Evolutionary conservation across 2,113 vertebrate genomes (phyloP).

Genomic region (Micromys minutus): DNA sequence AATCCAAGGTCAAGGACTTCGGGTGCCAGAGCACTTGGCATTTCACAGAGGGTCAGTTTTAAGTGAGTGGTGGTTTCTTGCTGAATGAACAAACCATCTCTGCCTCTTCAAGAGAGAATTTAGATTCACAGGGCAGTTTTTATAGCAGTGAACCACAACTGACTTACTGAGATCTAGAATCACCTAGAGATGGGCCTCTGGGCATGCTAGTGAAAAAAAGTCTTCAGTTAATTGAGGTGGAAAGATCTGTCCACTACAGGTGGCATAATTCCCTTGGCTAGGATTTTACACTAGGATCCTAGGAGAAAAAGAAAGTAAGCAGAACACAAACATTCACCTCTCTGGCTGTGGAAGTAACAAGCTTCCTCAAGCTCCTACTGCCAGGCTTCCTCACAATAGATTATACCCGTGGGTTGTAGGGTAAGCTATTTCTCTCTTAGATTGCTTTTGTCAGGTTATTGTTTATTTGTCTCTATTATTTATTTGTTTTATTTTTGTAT

Average conservation of each 20-base stretch:
- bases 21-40: fast-evolving
- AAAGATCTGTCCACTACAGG: not conserved
- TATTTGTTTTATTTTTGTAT: not conserved
- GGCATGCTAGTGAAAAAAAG: not conserved
- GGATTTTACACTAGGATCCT: not conserved
- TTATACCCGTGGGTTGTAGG: not conserved
- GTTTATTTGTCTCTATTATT: not conserved
- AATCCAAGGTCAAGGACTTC: not conserved
- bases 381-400: too few species aligned
- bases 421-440: not conserved
- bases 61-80: not conserved
- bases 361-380: not conserved
- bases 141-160: not conserved
- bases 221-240: not conserved
- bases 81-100: not conserved
- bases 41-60: not conserved
- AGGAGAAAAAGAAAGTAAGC: not conserved
- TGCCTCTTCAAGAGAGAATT: not conserved
- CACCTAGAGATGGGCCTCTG: not conserved
- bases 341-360: not conserved
- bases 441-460: not conserved
- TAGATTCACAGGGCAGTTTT: not conserved
- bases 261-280: not conserved
- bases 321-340: not conserved
- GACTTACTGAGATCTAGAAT: not conserved